Evolutionary conservation across 2,113 vertebrate genomes (phyloP).

Genomic region (Peromyscus maniculatus): DNA sequence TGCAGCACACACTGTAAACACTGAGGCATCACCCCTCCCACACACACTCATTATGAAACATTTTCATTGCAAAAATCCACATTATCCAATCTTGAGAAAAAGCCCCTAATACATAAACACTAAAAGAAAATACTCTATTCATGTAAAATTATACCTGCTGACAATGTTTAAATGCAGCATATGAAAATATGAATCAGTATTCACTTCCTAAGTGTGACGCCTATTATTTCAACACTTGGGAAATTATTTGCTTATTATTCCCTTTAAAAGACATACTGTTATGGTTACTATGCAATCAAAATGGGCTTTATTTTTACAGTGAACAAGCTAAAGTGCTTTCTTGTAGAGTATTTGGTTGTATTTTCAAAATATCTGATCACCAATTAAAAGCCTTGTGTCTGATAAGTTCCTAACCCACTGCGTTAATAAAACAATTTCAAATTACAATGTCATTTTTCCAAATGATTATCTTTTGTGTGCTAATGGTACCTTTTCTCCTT

Average conservation of each 20-base stretch:
- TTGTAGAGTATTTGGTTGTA: background rate
- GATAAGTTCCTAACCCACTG: background rate
- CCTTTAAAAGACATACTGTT: slow-evolving; percentile 34
- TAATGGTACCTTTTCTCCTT: slow-evolving; percentile 43
- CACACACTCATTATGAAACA: background rate
- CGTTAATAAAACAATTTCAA: slow-evolving; percentile 49
- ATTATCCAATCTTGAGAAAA: slow-evolving; percentile 31
- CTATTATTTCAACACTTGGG: slow-evolving; percentile 37
- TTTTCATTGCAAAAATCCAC: slow-evolving; percentile 19
- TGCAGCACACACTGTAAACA: background rate
- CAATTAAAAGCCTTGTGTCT: slow-evolving; percentile 48
- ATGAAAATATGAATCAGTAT: slow-evolving; percentile 53
- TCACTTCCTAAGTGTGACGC: background rate
- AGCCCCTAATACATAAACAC: background rate
- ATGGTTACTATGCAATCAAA: slow-evolving; percentile 37
- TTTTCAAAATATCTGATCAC: slow-evolving; percentile 38
- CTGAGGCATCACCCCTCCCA: no score
- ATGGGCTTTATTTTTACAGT: slow-evolving; percentile 36
- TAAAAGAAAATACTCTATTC: slow-evolving; percentile 5
- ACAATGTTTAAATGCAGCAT: slow-evolving; percentile 46
- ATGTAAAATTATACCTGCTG: slow-evolving; percentile 39
- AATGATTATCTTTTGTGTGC: slow-evolving; percentile 19
- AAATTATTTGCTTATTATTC: slow-evolving; percentile 54
- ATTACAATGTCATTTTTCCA: slow-evolving; percentile 39
- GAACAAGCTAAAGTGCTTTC: background rate